Base-by-base conservation (phyloP, 2,797 vertebrate species). In the Carduelis carduelis region DNA sequence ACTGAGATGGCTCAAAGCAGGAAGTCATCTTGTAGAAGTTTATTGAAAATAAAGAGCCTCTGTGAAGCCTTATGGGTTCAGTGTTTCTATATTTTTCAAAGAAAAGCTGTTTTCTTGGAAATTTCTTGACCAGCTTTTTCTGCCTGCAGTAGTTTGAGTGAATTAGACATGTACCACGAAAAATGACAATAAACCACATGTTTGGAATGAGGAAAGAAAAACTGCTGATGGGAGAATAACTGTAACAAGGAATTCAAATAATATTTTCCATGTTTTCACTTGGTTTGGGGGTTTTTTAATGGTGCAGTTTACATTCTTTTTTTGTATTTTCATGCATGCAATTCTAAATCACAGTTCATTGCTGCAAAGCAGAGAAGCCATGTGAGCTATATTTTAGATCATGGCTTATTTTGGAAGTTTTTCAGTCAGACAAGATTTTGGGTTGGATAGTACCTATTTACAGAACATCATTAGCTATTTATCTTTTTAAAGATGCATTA, bases 241-340 rank as follows among this genome's bases (percentile, higher is more conserved):
- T 52, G 9, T 47, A 74, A 91, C 30, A 90, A 35, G 26, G 6
- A 83, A 83, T 71, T 75, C 18, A 64, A 82, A 64, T 27, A 56
- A 24, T 3, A 9, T 60, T 78, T 83, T 63, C 19, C 2, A 3
- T 15, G 22, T 24, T 20, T 75, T 61, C 4, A 9, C 37, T 59
- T 59, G 26, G 17, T 4, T 60, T 35, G 5, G 10, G 5, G 0
- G 0, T 27, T 52, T 15, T 70, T 72, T 27, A 70, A 52, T 22
- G 8, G 17, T 66, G 22, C 12, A 24, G 4, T 88, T 90, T 46
- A 27, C 7, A 2, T 52, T 68, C 6, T 37, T 27, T 60, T 56
- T 74, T 43, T 49, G 10, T 74, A 60, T 78, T 75, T 78, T 75
- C 30, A 30, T 32, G 24, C 61, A 83, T 35, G 19, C 4, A 43